Evolutionary conservation across 1,140 invertebrate species (phyloP), one percentile per base, ranked within the genome.

Genomic region (Subanguina moxae): DNA sequence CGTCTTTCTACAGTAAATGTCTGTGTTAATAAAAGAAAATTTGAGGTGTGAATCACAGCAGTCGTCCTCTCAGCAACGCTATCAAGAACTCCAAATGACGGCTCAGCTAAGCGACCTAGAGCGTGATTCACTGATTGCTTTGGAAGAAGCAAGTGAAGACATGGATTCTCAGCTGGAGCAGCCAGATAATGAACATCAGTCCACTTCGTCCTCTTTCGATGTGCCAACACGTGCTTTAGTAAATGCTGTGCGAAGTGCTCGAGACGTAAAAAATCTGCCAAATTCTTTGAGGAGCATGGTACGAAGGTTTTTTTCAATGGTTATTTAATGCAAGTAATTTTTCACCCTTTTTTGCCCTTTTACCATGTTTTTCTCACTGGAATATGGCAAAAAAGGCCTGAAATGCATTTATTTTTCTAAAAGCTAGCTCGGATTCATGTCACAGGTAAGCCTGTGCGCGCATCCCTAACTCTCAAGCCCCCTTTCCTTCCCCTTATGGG

Each of bases 201-300:
- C 58, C 8, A 5, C 27, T 13, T 19, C 5, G 3, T n/a, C 38
- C 28, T 28, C 65, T 19, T 68, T 30, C 21, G 65, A 70, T 46
- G 64, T 70, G 9, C 68, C 68, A 28, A 46, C 68, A 19, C n/a
- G 30, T 15, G 65, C 28, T n/a, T 27, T 70, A 8, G 58, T 61
- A 3, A 61, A 61, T 28, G 58, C 58, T 25, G 7, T 38, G 57
- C 42, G 65, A 69, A 58, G 68, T 28, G 68, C 64, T 42, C 32
- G 61, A 38, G 32, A 27, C 38, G 61, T 27, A 0, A 42, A 8
- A 28, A 15, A 28, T 45, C 5, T 19, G 38, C 3, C 45, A 28
- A 17, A 32, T 64, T 23, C 23, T 45, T n/a, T 46, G 45, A 45
- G 57, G 59, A 45, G 42, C 21, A 45, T 19, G n/a, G 28, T 5